A percentile compares a stretch with the other conserved stretches of the same genome.
These are phyloP conservation scores for Polietes domitor DNA, from an alignment of 2,888 invertebrate genomes.

Conservation along the genomic window DNA sequence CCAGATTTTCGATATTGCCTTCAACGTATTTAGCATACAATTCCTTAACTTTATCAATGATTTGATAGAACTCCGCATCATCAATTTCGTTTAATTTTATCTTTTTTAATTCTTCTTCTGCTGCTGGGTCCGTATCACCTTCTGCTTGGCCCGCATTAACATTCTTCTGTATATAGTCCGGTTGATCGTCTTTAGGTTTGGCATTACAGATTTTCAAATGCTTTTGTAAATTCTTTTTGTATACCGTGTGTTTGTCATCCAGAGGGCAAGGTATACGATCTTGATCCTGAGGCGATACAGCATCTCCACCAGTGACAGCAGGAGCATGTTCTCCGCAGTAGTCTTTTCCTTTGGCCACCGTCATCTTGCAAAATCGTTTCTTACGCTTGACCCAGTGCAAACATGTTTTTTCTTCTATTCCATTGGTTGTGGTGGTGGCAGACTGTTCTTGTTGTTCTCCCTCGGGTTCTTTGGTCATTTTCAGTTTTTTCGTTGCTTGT, in stretches of 20 bases:
- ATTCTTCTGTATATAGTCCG: constrained; percentile 79
- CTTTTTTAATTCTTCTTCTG: constrained; percentile 50
- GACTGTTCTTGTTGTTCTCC: not conserved
- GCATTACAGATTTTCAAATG: constrained; percentile 90
- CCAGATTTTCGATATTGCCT: constrained; percentile 79
- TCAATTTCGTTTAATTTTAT: constrained; percentile 80
- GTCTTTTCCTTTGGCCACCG: constrained; percentile 84
- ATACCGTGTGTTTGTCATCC: constrained; percentile 88
- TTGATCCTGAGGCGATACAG: constrained; percentile 54
- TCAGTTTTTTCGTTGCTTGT: constrained; percentile 70
- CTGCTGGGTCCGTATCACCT: constrained; percentile 33
- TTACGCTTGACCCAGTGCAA: constrained; percentile 86
- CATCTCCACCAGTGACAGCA: not conserved
- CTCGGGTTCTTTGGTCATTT: constrained; percentile 62
- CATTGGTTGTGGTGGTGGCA: no score
- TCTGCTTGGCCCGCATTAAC: constrained; percentile 74
- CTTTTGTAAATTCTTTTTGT: constrained; percentile 85
- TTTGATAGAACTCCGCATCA: constrained; percentile 76
- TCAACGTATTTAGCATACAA: constrained; percentile 78
- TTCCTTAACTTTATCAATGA: constrained; percentile 81
- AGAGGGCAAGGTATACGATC: constrained; percentile 86
- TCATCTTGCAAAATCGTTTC: constrained; percentile 89
- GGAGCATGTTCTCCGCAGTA: constrained; percentile 91
- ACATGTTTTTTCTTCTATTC: constrained; percentile 77
- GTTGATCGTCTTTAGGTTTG: constrained; percentile 81